Evolutionary conservation across 2,888 invertebrate genomes (phyloP), one percentile per base, ranked within the genome.

Genomic region (Hydroisotoma schaefferi): DNA sequence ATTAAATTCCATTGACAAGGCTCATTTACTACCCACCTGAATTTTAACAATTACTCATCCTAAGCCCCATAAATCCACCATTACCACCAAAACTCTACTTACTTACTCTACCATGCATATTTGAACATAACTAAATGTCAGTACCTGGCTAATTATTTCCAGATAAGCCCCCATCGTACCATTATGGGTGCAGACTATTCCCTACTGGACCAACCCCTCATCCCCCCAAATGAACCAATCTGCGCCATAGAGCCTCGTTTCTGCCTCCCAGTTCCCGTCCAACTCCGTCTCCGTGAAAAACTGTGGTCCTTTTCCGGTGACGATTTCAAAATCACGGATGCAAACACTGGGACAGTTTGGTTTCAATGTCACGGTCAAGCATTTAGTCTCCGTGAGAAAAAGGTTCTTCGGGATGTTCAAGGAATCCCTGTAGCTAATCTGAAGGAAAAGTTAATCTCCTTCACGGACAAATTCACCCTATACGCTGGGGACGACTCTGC

Each of bases 171-270:
- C n/a, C n/a, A n/a, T n/a, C n/a, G n/a, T n/a, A n/a, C n/a, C n/a
- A n/a, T n/a, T n/a, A 52, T 52, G 51, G 51, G 51, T 3, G 51
- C 51, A 33, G 51, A 52, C 23, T 20, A 33, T 18, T 52, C 51
- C 2, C 15, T 20, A 37, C 37, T 52, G 6, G 22, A 18, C 5
- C 28, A 52, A 22, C 63, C 63, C 1, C 37, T 66, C 10, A 26
- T 63, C 6, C 57, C 63, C 10, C 51, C 25, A 25, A 33, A 25
- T 23, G 61, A 63, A 2, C 63, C 65, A 5, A 43, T 68, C 29
- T 68, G 68, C 51, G 68, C 65, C 2, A 63, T 61, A 2, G 63
- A 68, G 33, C 58, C 63, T 2, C 53, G 68, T 29, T 68, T 68
- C 51, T 59, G 63, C 15, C 58, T 68, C 0, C 63, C 59, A 0